Evolutionary conservation across 2,113 vertebrate species (phyloP).

Genomic region (Zosterops borbonicus): DNA sequence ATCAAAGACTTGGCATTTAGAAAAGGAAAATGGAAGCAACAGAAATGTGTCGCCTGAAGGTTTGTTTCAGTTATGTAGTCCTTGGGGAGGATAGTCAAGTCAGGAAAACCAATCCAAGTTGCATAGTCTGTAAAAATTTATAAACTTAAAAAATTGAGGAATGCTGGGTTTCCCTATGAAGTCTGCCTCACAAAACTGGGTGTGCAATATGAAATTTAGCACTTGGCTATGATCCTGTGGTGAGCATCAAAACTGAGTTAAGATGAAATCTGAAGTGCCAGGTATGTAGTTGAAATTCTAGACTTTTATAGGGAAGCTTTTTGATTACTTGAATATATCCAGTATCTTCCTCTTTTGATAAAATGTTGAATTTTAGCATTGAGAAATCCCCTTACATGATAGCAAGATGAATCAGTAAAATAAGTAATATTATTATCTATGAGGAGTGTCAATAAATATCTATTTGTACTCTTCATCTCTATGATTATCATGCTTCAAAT

Average conservation of each 20-base stretch:
- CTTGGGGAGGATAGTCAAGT: not conserved
- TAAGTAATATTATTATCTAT: not conserved
- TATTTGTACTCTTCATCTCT: not conserved
- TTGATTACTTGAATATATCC: not conserved
- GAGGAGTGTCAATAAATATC: not conserved
- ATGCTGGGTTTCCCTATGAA: not conserved
- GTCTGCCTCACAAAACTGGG: not conserved
- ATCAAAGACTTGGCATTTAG: not conserved
- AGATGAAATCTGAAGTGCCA: not conserved
- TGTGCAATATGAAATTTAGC: not conserved
- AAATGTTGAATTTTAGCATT: not conserved
- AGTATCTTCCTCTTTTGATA: not conserved
- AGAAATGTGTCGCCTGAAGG: not conserved
- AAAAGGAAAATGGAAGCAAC: not conserved
- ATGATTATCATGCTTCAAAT: not conserved
- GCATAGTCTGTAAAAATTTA: not conserved
- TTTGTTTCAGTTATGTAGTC: not conserved
- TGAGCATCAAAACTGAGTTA: not conserved
- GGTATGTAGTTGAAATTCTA: not conserved
- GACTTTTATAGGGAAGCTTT: not conserved
- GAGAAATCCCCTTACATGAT: not conserved
- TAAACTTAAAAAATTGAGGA: not conserved
- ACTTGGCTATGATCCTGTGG: not conserved
- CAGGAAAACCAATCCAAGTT: not conserved
- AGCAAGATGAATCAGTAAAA: not conserved